These are phyloP conservation scores for Diabrotica undecimpunctata DNA, from an alignment of 1,140 invertebrate species.

Conservation along the genomic window DNA sequence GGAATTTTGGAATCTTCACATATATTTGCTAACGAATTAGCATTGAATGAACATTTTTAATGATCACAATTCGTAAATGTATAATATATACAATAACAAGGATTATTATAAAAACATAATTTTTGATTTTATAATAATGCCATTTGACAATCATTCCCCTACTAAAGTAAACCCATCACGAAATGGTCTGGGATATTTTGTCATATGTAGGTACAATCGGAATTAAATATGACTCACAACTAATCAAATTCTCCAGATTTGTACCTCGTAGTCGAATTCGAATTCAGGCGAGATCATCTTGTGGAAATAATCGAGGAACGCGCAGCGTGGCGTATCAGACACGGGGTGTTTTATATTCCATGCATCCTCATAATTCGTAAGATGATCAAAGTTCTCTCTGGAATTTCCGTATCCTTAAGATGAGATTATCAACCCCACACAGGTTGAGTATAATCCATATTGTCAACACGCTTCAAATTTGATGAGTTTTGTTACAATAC, in stretches of 20 bases:
- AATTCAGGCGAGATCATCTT: constrained; percentile 9
- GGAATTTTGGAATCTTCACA: no score
- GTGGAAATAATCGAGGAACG: constrained; percentile 32
- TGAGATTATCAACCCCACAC: constrained; percentile 46
- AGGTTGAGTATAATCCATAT: constrained; percentile 46
- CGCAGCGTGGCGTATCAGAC: constrained; percentile 25
- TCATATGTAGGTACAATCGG: not conserved
- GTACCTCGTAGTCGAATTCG: constrained; percentile 9
- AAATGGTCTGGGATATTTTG: not conserved
- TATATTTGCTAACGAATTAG: no score
- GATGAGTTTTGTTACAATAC: constrained; percentile 48
- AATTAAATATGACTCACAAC: constrained; percentile 11
- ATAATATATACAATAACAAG: no score
- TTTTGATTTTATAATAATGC: no score
- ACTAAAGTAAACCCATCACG: not conserved
- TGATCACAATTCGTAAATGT: no score
- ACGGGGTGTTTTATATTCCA: constrained; percentile 41
- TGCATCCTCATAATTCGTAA: constrained; percentile 45
- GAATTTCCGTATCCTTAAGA: constrained; percentile 47
- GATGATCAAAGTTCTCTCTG: constrained; percentile 47
- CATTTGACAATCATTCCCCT: no score
- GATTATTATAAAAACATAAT: no score
- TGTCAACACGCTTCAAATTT: constrained; percentile 48
- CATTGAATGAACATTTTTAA: no score
- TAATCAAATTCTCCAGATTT: constrained; percentile 14